A percentile compares a stretch with the other conserved stretches of the same genome.
Conservation (phyloP, 1,140 invertebrate species). For the Sogatella furcifera region DNA sequence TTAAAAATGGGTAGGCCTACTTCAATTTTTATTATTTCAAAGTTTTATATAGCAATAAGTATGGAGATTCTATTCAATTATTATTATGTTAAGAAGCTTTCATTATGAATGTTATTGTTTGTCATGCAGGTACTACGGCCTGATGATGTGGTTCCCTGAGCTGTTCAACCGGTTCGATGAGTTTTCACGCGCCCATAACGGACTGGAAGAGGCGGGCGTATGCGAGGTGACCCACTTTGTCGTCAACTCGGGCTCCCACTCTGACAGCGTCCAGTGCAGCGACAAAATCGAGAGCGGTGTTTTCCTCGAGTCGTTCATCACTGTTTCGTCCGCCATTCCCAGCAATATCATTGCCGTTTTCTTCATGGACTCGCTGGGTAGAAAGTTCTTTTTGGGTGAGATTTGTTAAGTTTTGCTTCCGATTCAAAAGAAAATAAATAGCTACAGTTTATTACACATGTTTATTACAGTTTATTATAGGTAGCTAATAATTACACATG, state of each 20-base stretch:
- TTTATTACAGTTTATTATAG: too few species aligned
- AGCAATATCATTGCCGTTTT: constrained; percentile 72
- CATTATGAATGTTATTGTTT: too few species aligned
- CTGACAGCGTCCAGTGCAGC: constrained; percentile 44
- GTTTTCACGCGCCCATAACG: constrained; percentile 47
- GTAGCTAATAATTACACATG: too few species aligned
- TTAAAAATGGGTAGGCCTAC: too few species aligned
- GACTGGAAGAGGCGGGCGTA: constrained; percentile 49
- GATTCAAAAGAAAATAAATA: too few species aligned
- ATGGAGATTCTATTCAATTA: too few species aligned
- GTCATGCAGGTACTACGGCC: constrained; percentile 59
- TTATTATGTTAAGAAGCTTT: too few species aligned
- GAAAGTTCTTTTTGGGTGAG: constrained; percentile 75
- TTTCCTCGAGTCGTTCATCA: constrained; percentile 76
- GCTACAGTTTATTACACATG: too few species aligned
- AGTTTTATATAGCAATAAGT: too few species aligned
- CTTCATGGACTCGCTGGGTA: constrained; percentile 65
- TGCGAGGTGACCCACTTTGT: constrained; percentile 60
- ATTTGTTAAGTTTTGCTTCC: constrained; percentile 2
- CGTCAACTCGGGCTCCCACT: constrained; percentile 48
- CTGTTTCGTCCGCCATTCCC: constrained; percentile 70
- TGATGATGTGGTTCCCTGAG: constrained; percentile 89
- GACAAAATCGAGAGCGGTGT: constrained; percentile 62
- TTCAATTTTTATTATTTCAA: too few species aligned
- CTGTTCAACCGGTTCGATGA: constrained; percentile 78